These are phyloP conservation scores for Tyrannus savana DNA, from an alignment of 2,113 vertebrate species.

Conservation along the genomic window DNA sequence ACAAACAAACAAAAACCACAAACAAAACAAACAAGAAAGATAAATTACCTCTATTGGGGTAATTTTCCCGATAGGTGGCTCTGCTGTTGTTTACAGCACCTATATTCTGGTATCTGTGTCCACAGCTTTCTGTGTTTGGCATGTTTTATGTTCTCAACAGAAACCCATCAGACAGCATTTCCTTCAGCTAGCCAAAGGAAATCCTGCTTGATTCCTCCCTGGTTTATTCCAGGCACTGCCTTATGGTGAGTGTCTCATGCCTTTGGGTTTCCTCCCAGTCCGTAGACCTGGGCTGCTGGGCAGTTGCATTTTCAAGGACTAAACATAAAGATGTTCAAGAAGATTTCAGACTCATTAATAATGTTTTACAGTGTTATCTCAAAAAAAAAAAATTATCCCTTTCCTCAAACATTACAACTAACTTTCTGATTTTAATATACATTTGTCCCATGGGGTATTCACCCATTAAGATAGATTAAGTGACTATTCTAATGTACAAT, in stretches of 20 bases:
- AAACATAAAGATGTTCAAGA: conserved; percentile 18
- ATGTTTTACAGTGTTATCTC: conserved; percentile 63
- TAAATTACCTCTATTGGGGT: not conserved
- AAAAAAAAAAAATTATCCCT: conserved; percentile 58
- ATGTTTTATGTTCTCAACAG: not conserved
- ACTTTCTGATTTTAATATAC: conserved; percentile 71
- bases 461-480: conserved; percentile 90
- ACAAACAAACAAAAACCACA: too few relatives aligned
- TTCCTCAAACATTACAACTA: conserved; percentile 66
- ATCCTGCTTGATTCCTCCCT: not conserved
- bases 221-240: not conserved
- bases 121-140: not conserved
- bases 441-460: conserved; percentile 73
- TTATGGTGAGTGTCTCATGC: not conserved
- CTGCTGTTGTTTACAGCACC: not conserved
- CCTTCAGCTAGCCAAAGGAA: not conserved
- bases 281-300: not conserved
- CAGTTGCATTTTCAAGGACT: conserved; percentile 42
- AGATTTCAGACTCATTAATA: conserved; percentile 65
- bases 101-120: accelerated
- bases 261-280: not conserved
- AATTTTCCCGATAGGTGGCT: not conserved
- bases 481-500: conserved; percentile 83
- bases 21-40: not conserved
- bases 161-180: not conserved